Base-by-base conservation (phyloP, 2,888 invertebrate genomes). In the Stenchaetothrips biformis region DNA sequence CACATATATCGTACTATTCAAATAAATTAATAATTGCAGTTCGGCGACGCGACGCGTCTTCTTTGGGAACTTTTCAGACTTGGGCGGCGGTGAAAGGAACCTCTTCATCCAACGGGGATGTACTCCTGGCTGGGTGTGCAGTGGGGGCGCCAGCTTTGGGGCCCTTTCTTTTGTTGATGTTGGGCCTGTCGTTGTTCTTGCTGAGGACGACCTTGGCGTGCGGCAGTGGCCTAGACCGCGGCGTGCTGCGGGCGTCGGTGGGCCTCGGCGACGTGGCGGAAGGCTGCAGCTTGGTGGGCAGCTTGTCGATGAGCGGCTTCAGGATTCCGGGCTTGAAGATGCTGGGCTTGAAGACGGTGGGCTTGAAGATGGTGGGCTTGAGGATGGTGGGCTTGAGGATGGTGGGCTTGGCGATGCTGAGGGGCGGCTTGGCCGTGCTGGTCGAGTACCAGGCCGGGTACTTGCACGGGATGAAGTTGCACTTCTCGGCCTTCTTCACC, bases 401-500 rank as follows among this genome's bases (percentile, higher is more conserved):
- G 25, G 25, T 8, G 21, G 67, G 25, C 11, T 53, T 53, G 53
- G 13, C 13, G 53, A 53, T 18, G 13, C 11, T 18, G 53, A 18
- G 13, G 13, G 53, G 53, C 8, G 77, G 47, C 27, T 37, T 27
- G 47, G 53, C 53, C 18, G 77, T 11, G 47, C 27, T 74, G 80
- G 78, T 25, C 79, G 16, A 4, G 79, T 81, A 13, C 48, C 77
- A 18, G 78, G 67, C 78, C 21, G 80, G 79, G 48, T 80, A 80
- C 80, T 82, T 84, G 78, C 84, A 84, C n/a, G 82, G 83, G 59
- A 84, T 84, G 74, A 83, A 81, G 79, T 83, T 82, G 74, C 84
- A 84, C 77, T 83, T 82, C 78, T 84, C 83, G 80, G 82, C 83
- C 49, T 79, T 83, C 9, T 81, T 79, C 13, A 83, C 82, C 8